A percentile compares a stretch with the other conserved stretches of the same genome.
Evolutionary conservation across 2,113 vertebrate genomes (phyloP).

Genomic region (Cariama cristata): DNA sequence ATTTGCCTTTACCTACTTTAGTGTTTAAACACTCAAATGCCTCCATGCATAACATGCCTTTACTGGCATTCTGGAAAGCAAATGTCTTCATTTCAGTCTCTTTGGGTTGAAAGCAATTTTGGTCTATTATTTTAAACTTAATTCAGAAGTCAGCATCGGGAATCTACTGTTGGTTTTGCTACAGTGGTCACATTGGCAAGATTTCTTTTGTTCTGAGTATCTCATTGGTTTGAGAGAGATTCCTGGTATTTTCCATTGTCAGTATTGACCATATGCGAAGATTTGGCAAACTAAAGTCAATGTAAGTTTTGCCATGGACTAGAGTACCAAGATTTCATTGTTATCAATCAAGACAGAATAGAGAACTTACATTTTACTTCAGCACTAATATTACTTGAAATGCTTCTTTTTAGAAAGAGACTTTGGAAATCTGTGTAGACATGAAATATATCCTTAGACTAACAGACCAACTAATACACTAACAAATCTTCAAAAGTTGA

Average conservation of each 20-base stretch:
- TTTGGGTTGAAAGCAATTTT: not conserved
- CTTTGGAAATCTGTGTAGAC: not conserved
- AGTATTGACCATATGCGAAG: not conserved
- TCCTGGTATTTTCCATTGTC: not conserved
- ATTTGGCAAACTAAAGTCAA: not conserved
- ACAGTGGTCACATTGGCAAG: not conserved
- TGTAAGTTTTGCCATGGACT: not conserved
- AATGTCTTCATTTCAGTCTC: not conserved
- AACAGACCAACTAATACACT: not conserved
- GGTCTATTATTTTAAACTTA: not conserved
- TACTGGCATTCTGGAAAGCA: not conserved
- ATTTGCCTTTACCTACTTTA: conserved; percentile 30
- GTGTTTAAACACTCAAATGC: not conserved
- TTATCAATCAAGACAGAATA: not conserved
- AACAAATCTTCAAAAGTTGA: not conserved
- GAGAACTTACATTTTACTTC: not conserved
- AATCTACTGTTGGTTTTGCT: not conserved
- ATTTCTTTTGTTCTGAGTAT: not conserved
- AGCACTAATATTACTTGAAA: conserved; percentile 34
- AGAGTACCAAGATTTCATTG: not conserved
- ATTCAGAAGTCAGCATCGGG: not conserved
- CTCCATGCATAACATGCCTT: not conserved
- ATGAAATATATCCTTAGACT: not conserved
- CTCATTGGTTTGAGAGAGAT: not conserved
- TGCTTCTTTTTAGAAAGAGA: not conserved